A percentile compares a stretch with the other conserved stretches of the same genome.
Evolutionary conservation across 2,113 vertebrate species (phyloP).

Genomic region (Seriola aureovittata): DNA sequence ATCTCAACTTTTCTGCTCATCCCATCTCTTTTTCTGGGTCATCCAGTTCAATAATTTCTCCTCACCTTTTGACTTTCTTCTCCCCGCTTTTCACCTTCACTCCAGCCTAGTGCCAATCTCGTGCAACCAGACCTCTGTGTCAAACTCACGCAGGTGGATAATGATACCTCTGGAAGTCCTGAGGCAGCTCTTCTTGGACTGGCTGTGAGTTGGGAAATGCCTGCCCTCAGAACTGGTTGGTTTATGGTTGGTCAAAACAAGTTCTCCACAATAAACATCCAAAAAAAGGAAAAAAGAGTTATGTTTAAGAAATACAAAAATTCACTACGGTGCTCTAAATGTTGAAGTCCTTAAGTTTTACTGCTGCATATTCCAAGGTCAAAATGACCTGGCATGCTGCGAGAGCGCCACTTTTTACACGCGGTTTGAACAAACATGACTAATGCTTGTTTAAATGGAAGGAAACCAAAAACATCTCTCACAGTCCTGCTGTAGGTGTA

Average conservation of each 20-base stretch:
- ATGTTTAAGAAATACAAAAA: constrained; percentile 16
- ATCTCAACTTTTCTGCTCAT: background rate
- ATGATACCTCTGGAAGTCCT: constrained; percentile 13
- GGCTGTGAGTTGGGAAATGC: constrained; percentile 18
- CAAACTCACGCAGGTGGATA: constrained; percentile 13
- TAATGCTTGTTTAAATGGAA: constrained; percentile 69
- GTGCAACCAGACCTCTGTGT: background rate
- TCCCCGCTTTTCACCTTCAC: background rate
- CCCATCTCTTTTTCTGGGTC: too few relatives aligned
- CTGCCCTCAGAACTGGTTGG: background rate
- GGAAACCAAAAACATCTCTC: constrained; percentile 70
- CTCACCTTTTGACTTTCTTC: background rate
- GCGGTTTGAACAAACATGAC: constrained; percentile 63
- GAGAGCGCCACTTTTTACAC: constrained; percentile 56
- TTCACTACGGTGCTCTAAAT: background rate
- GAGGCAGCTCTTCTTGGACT: constrained; percentile 1
- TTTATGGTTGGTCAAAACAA: constrained; percentile 39
- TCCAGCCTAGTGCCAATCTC: background rate
- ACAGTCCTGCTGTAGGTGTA: constrained; percentile 49
- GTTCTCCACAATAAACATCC: constrained; percentile 12
- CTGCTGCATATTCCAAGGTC: constrained; percentile 28
- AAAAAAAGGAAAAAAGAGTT: background rate
- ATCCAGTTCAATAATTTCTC: background rate
- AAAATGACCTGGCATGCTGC: constrained; percentile 30
- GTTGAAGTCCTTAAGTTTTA: constrained; percentile 20